Conservation (phyloP, 2,797 vertebrate genomes). For the Syngnathus rostellatus region DNA sequence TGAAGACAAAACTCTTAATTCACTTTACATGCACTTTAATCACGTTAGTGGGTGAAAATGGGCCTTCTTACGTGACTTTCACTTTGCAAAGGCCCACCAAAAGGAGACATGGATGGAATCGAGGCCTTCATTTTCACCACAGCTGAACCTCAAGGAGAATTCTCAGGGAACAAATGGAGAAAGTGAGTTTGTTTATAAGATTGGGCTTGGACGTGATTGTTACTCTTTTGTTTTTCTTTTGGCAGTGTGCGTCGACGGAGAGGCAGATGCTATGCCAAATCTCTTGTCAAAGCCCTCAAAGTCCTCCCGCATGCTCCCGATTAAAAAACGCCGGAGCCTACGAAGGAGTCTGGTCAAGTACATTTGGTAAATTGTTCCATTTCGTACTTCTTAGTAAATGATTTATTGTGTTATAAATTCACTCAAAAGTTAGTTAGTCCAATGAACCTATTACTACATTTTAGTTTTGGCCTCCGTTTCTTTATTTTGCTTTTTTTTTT, state of each 20-base stretch:
- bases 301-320: neutral
- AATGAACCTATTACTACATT: too few relatives aligned
- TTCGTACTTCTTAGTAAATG: neutral
- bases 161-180: constrained; percentile 4
- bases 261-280: neutral
- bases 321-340: constrained; percentile 12
- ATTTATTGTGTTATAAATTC: neutral
- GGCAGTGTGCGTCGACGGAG: neutral
- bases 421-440: neutral
- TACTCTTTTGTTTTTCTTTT: neutral
- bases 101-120: constrained; percentile 28
- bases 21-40: neutral
- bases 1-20: neutral
- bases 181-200: neutral
- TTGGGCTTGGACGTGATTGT: neutral
- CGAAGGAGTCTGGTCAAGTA: constrained; percentile 15
- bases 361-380: constrained; percentile 18
- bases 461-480: too few relatives aligned
- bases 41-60: neutral
- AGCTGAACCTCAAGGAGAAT: neutral
- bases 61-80: neutral
- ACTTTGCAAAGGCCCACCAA: constrained; percentile 10
- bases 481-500: too few relatives aligned
- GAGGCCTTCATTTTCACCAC: constrained; percentile 25
- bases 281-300: neutral